These are phyloP conservation scores for Brevimyrus niger DNA, from an alignment of 2,113 vertebrate genomes.

Conservation along the genomic window DNA sequence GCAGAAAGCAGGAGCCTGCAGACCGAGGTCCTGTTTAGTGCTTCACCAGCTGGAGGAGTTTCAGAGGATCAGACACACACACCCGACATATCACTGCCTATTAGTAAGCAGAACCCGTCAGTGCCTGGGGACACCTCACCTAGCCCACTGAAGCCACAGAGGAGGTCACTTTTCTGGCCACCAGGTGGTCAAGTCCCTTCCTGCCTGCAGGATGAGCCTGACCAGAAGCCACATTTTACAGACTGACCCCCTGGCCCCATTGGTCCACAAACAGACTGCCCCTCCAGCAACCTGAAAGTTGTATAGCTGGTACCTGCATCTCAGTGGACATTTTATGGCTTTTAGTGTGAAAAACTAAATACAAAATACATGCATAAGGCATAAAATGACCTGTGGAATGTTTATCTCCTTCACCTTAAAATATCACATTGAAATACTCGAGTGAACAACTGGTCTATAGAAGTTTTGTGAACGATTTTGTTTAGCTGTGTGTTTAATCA, in stretches of 20 bases:
- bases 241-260: neutral
- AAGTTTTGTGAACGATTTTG: neutral
- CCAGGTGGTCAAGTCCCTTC: neutral
- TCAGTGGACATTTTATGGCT: neutral
- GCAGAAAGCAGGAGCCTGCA: neutral
- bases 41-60: neutral
- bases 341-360: neutral
- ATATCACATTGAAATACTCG: neutral
- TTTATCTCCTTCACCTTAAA: neutral
- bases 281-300: neutral
- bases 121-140: neutral
- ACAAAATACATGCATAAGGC: neutral
- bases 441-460: neutral
- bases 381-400: neutral
- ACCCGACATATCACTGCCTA: neutral
- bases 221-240: neutral
- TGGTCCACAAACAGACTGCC: neutral
- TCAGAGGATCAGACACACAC: neutral
- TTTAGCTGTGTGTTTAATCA: neutral
- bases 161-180: neutral
- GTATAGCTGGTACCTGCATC: neutral
- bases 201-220: neutral
- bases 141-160: neutral
- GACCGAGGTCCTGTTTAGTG: neutral
- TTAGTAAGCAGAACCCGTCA: neutral